Base-by-base conservation (phyloP, 2,888 invertebrate genomes). In the Sinohyriopsis cumingii region DNA sequence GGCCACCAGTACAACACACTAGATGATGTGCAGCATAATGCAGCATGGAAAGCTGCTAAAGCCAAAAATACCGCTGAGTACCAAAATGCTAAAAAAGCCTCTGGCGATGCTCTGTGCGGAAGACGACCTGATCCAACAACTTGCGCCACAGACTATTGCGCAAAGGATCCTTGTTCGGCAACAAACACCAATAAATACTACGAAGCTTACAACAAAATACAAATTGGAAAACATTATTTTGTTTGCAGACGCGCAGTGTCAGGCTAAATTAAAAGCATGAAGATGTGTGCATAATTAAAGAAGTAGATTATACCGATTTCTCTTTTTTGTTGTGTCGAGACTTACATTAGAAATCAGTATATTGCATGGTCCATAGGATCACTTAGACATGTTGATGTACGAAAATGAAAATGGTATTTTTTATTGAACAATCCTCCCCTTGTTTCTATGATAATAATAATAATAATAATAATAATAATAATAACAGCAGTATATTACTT, bases 1-100 rank as follows among this genome's bases (percentile, higher is more conserved):
- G 24, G 62, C 33, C 62, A 74, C 63, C 63, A 71, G n/a, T 74
- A 68, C 69, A 65, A 74, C n/a, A 74, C 74, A 15, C 55, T 74
- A 12, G 69, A 69, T 59, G n/a, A 54, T 15, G 24, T 60, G 18
- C 25, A 54, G 22, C 71, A 74, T 55, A 57, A 55, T 5, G 0
- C 18, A 5, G 67, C 63, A 18, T 71, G 70, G 69, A 19, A 59
- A 1, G 20, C 25, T 3, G 71, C 72, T 6, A 75, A 72, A 59
- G 59, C 56, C 20, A 7, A 28, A 28, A 53, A 67, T 25, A 65
- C 15, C 25, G 15, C 64, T 15, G 62, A 55, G 33, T 72, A 75
- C 60, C 45, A 24, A 18, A 59, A 65, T 55, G 71, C 67, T 19
- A 65, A 69, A 20, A 59, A 25, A 18, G 75, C 72, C 19, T 69